Conservation (phyloP, 1,140 invertebrate species). For the Drosophila ercepeae region DNA sequence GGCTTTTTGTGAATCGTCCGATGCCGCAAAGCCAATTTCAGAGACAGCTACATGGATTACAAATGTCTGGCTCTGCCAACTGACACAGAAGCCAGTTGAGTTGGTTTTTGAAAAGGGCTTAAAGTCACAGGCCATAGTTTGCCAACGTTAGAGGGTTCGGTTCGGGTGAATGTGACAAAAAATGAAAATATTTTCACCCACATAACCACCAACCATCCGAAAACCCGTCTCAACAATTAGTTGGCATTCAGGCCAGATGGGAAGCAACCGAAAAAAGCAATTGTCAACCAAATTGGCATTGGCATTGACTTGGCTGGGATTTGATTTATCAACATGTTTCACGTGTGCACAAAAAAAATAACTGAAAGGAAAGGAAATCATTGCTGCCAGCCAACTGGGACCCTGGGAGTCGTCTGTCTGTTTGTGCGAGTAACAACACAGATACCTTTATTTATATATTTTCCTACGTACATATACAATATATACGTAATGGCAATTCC, state of each 20-base stretch:
- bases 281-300: slow-evolving; percentile 79
- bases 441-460: neutral
- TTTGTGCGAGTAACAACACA: no score
- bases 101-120: slow-evolving; percentile 40
- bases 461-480: neutral
- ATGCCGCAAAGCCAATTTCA: slow-evolving; percentile 52
- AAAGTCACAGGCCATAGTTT: slow-evolving; percentile 15
- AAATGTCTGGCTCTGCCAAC: slow-evolving; percentile 39
- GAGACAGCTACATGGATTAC: slow-evolving; percentile 47
- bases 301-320: slow-evolving; percentile 77
- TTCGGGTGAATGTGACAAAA: slow-evolving; percentile 7
- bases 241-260: slow-evolving; percentile 32
- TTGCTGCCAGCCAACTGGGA: slow-evolving; percentile 69
- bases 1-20: slow-evolving; percentile 31
- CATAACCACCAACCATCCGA: neutral
- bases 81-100: slow-evolving; percentile 30
- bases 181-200: slow-evolving; percentile 16
- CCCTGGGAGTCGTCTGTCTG: slow-evolving; percentile 32
- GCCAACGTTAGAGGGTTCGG: neutral
- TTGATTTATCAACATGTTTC: slow-evolving; percentile 80
- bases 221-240: slow-evolving; percentile 49
- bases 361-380: slow-evolving; percentile 50
- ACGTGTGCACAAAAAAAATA: slow-evolving; percentile 37
- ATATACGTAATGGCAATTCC: slow-evolving; percentile 25
- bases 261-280: slow-evolving; percentile 52